Conservation (phyloP, 2,888 invertebrate species). For the Drosophila birchii region DNA sequence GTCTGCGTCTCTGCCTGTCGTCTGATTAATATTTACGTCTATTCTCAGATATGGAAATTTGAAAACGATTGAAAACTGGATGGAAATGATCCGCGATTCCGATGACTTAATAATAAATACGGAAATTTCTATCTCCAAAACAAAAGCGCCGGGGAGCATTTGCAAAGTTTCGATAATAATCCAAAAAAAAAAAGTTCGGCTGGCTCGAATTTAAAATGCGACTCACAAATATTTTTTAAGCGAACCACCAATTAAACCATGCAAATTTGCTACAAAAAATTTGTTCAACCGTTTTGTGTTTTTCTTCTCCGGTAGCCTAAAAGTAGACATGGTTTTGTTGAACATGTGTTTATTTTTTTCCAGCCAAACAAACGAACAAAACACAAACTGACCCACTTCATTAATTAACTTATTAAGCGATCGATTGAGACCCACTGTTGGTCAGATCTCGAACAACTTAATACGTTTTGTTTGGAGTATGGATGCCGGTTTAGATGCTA, state of each 20-base stretch:
- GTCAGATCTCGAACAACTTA: neutral
- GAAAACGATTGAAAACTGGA: slow-evolving; percentile 56
- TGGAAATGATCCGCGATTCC: slow-evolving; percentile 51
- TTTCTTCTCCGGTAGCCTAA: slow-evolving; percentile 17
- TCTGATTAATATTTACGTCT: slow-evolving; percentile 65
- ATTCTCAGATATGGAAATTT: slow-evolving; percentile 53
- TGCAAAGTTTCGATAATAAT: slow-evolving; percentile 40
- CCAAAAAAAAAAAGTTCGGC: slow-evolving; percentile 47
- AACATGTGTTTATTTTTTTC: slow-evolving; percentile 8
- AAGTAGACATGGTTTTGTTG: slow-evolving; percentile 24
- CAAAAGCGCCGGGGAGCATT: slow-evolving; percentile 38
- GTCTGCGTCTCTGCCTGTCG: slow-evolving; percentile 29
- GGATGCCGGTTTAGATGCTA: neutral
- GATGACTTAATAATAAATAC: slow-evolving; percentile 37
- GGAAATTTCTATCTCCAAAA: slow-evolving; percentile 44
- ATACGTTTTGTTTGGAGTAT: neutral
- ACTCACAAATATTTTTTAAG: slow-evolving; percentile 29
- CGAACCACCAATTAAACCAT: slow-evolving; percentile 28
- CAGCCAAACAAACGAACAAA: slow-evolving; percentile 4
- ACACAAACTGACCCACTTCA: slow-evolving; percentile 1
- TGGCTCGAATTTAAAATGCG: slow-evolving; percentile 43
- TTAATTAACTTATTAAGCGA: slow-evolving; percentile 15
- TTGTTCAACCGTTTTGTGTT: neutral
- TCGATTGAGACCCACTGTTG: neutral
- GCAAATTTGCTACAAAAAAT: slow-evolving; percentile 30